Evolutionary conservation across 2,888 invertebrate species (phyloP), one percentile per base, ranked within the genome.

Genomic region (Bimastos eiseni): DNA sequence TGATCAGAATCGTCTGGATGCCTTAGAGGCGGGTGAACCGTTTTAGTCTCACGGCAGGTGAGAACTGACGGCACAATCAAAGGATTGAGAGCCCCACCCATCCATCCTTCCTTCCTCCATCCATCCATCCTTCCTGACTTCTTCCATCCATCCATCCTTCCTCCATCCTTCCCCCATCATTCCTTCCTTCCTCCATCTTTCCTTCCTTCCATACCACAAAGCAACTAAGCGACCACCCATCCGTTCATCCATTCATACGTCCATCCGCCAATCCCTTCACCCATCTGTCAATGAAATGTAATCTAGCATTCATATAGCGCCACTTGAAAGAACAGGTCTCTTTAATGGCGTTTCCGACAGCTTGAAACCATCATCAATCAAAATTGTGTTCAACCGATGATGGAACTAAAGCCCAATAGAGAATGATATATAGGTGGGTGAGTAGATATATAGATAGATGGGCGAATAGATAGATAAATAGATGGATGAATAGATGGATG

Each of bases 161-260:
- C 6, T n/a, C 49, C 49, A 24, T n/a, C 70, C 24, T 30, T 55
- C 24, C 30, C n/a, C n/a, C n/a, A n/a, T n/a, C n/a, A n/a, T 8
- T 70, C 21, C 24, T 49, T 24, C 49, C 15, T 41, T 41, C 49
- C 24, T 49, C 49, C 70, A n/a, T 70, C 70, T n/a, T 2, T 70
- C 11, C 6, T n/a, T n/a, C 70, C 24, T 30, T 55, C 24, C 30
- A 55, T 55, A 55, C 55, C 24, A 55, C 2, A n/a, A n/a, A n/a
- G 70, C n/a, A 70, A n/a, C 70, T 70, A 70, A 70, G 70, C 70
- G n/a, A n/a, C n/a, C 70, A 70, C n/a, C 70, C 70, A 70, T 70
- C 70, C 70, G 70, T 70, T n/a, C 70, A 70, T 70, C 70, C 70
- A 70, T 70, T 11, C 70, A 70, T 70, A 30, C 70, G 70, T 70